phyloP scores from a whole-genome alignment of 2,797 vertebrate species.

The Scleropages formosus region DNA sequence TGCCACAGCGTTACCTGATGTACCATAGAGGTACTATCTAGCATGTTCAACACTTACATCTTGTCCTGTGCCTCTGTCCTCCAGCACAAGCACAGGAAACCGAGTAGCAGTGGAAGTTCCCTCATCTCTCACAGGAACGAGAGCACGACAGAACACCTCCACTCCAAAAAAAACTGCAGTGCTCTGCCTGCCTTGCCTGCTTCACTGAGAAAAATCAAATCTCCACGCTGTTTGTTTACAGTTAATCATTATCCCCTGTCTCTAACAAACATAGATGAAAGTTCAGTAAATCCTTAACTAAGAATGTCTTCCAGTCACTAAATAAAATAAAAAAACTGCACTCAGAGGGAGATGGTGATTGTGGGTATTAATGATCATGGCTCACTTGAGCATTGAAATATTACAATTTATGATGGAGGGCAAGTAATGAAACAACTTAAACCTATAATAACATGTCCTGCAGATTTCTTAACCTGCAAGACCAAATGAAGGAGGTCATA shows the following conservation, averaged over 20 bases:
- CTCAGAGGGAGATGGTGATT: no score
- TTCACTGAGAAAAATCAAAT: neutral
- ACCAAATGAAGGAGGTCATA: no score
- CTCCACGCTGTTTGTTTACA: conserved; percentile 22
- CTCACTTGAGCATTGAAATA: no score
- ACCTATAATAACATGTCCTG: no score
- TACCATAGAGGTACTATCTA: neutral
- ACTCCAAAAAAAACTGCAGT: neutral
- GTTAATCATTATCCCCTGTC: conserved; percentile 25
- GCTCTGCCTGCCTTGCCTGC: neutral
- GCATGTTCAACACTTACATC: conserved; percentile 41
- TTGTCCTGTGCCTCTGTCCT: conserved; percentile 33
- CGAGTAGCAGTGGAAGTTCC: conserved; percentile 40
- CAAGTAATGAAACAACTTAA: no score
- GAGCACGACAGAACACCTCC: no score
- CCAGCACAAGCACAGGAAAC: conserved; percentile 25
- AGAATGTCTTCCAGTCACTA: neutral
- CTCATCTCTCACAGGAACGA: conserved; percentile 15
- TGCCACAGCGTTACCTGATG: no score
- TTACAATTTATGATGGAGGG: no score
- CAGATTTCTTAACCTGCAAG: no score
- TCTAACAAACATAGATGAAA: neutral
- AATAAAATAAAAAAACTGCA: no score
- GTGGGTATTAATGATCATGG: no score
- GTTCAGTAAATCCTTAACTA: neutral